Base-by-base conservation (phyloP, 92 coral and sea anemone species). In the Parazoanthus atlanticus region DNA sequence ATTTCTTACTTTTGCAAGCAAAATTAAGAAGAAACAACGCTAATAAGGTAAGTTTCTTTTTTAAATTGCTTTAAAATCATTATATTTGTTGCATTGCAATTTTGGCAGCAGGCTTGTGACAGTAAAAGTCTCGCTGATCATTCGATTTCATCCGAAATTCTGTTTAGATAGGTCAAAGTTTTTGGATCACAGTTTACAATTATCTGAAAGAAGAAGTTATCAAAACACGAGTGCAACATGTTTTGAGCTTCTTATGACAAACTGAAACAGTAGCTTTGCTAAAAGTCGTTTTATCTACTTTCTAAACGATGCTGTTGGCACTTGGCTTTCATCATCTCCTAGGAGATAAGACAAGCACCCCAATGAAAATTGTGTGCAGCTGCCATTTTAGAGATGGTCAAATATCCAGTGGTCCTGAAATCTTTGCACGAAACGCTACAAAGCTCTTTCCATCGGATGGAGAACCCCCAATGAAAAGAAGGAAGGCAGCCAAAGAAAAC, bases 331-430 rank as follows among this genome's bases (percentile, higher is more conserved):
- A n/a, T n/a, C n/a, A n/a, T n/a, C n/a, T 76, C 3, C 26, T n/a
- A 88, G 85, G 78, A 78, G 90, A 66, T 49, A 49, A 34, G 90
- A 88, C 30, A 78, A 79, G 36, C 33, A 41, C 17, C 90, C 85
- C 19, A 41, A 28, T 43, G 65, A 78, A 52, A 29, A 79, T 34
- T 65, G 86, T 88, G 46, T 88, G 86, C 54, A 88, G 90, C 86
- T 86, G 89, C 40, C 93, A 86, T 13, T 90, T 90, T 43, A 86
- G 88, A 90, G 81, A 81, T 0, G 90, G 88, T 0, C 32, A 74
- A 78, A 90, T 75, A 46, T 56, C 77, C 8, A 54, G 54, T 30
- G 85, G 93, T 13, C 93, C 90, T 0, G 90, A 86, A 21, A 86
- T 86, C 2, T 76, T 86, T 33, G 76, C 74, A 23, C 74, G 85